A percentile compares a stretch with the other conserved stretches of the same genome.
Evolutionary conservation across 1,140 invertebrate species (phyloP).

Genomic region (Triops cancriformis): DNA sequence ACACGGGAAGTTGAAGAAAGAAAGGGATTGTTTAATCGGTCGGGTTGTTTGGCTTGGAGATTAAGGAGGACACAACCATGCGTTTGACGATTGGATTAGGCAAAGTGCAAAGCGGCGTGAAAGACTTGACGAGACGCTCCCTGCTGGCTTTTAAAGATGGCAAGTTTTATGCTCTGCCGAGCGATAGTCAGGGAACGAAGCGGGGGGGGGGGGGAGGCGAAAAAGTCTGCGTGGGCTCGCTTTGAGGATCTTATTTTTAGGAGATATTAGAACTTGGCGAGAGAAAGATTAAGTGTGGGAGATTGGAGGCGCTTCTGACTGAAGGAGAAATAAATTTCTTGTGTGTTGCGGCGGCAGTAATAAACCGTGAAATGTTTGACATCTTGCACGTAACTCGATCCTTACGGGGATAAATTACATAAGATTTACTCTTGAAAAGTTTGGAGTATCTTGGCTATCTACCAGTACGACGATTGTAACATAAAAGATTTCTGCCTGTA

Average conservation of each 20-base stretch:
- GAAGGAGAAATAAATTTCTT: neutral
- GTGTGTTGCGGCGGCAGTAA: neutral
- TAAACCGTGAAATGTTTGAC: neutral
- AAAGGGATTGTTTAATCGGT: neutral
- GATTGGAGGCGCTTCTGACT: neutral
- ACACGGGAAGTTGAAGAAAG: neutral
- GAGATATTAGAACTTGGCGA: no score
- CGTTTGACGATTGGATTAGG: neutral
- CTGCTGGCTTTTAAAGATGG: neutral
- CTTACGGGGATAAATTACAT: neutral
- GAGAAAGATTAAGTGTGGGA: no score
- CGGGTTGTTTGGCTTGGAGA: neutral
- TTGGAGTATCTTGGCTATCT: no score
- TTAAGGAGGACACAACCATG: neutral
- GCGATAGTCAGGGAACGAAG: neutral
- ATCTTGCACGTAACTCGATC: neutral
- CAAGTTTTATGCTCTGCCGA: neutral
- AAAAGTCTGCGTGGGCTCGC: no score
- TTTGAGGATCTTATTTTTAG: no score
- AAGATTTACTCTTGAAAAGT: no score
- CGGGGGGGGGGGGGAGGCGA: neutral
- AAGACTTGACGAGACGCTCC: neutral
- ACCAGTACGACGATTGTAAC: no score
- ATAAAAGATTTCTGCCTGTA: no score
- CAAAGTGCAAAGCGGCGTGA: slow-evolving; percentile 1